These are phyloP conservation scores for Melikaiella ostensackeni DNA, from an alignment of 2,888 invertebrate genomes.

Conservation along the genomic window DNA sequence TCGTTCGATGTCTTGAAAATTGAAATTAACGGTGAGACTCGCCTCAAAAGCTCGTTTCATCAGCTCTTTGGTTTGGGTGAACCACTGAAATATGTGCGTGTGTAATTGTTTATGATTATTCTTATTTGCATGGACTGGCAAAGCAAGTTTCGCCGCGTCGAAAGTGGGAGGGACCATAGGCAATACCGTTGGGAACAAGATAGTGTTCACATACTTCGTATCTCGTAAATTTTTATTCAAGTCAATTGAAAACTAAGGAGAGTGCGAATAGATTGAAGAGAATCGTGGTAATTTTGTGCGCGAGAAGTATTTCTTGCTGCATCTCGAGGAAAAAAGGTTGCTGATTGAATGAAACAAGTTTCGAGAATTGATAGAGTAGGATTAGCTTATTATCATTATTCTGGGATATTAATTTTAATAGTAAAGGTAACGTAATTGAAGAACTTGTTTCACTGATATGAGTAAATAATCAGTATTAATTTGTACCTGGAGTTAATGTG, in stretches of 20 bases:
- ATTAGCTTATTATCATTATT: background rate
- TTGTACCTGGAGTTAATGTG: background rate
- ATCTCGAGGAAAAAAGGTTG: background rate
- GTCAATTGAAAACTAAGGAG: slow-evolving; percentile 5
- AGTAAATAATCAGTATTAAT: background rate
- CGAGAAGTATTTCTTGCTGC: background rate
- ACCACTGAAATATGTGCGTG: background rate
- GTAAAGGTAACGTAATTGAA: background rate
- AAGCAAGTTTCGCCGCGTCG: slow-evolving; percentile 10
- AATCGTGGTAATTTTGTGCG: background rate
- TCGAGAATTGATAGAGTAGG: background rate
- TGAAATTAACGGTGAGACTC: background rate
- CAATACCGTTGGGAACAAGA: slow-evolving; percentile 23
- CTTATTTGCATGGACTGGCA: background rate
- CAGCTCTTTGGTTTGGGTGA: background rate
- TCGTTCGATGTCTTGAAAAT: background rate
- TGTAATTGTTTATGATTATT: background rate
- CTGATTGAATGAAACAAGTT: background rate
- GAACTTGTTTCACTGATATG: background rate
- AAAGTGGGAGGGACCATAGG: slow-evolving; percentile 15
- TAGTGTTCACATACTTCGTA: slow-evolving; percentile 13
- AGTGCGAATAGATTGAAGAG: background rate
- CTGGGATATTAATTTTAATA: background rate
- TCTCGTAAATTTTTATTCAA: background rate
- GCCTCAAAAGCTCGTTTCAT: background rate